These are phyloP conservation scores for Adela reaumurella DNA, from an alignment of 2,888 invertebrate genomes.

Conservation along the genomic window DNA sequence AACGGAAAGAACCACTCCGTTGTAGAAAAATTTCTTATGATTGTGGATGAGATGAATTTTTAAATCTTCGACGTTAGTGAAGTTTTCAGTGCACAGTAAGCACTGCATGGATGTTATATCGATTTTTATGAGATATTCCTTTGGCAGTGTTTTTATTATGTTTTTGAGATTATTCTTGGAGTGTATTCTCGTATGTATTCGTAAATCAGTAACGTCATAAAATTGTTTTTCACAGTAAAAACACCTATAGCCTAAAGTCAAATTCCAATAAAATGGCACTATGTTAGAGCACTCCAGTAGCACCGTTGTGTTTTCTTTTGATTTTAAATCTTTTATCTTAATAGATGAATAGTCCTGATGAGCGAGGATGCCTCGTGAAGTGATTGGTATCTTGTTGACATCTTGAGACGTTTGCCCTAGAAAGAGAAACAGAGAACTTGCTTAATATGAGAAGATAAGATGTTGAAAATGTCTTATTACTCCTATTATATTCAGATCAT, in stretches of 20 bases:
- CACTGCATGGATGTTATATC: not conserved
- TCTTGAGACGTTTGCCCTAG: too few relatives aligned
- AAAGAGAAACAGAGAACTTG: too few relatives aligned
- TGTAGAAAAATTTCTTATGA: conserved; percentile 15
- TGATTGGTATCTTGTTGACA: too few relatives aligned
- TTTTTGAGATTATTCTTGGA: not conserved
- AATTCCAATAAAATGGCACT: too few relatives aligned
- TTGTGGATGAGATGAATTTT: not conserved
- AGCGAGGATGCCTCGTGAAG: too few relatives aligned
- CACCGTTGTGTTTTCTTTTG: too few relatives aligned
- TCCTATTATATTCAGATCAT: too few relatives aligned
- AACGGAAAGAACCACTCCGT: conserved; percentile 23
- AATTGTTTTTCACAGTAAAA: not conserved
- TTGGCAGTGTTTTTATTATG: not conserved
- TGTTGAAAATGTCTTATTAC: too few relatives aligned
- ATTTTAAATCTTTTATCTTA: too few relatives aligned
- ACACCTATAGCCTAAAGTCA: conserved; percentile 11
- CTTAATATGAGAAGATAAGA: too few relatives aligned
- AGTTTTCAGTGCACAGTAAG: not conserved
- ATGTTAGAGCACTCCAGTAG: too few relatives aligned
- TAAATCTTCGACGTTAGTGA: not conserved
- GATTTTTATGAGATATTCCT: not conserved
- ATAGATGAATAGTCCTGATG: too few relatives aligned
- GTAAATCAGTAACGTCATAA: not conserved
- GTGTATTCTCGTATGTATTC: not conserved